phyloP scores from a whole-genome alignment of 2,797 vertebrate genomes.

The Urosaurus nigricauda region DNA sequence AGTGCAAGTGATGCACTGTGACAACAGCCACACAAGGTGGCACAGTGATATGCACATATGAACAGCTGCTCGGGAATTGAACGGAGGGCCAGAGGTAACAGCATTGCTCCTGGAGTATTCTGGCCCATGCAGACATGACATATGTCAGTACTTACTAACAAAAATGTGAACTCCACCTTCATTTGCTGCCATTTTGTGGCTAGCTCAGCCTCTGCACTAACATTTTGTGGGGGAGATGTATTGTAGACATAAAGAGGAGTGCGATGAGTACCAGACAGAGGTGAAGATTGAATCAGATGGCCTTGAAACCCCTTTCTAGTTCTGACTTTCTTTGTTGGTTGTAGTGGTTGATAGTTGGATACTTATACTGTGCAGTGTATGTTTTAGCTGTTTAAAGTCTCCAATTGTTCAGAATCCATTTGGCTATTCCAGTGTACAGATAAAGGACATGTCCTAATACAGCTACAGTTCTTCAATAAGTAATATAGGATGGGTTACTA shows the following conservation, averaged over 20 bases:
- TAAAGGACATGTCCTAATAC: too few relatives aligned
- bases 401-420: neutral
- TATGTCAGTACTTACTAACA: neutral
- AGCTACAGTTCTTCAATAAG: too few relatives aligned
- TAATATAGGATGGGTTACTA: too few relatives aligned
- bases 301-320: neutral
- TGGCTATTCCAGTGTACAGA: neutral
- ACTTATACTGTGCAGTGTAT: neutral
- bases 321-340: neutral
- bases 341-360: neutral
- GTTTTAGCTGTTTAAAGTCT: neutral
- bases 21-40: too few relatives aligned
- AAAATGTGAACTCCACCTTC: neutral
- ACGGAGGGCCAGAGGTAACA: too few relatives aligned
- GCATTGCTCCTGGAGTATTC: too few relatives aligned
- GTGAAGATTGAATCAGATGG: neutral
- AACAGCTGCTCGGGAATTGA: too few relatives aligned
- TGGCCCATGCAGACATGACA: too few relatives aligned
- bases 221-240: neutral
- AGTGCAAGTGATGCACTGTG: too few relatives aligned
- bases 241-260: neutral
- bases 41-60: too few relatives aligned
- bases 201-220: neutral
- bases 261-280: neutral
- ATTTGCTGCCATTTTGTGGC: neutral